A percentile compares a stretch with the other conserved stretches of the same genome.
Conservation (phyloP, 2,888 invertebrate genomes). For the Cancer borealis region DNA sequence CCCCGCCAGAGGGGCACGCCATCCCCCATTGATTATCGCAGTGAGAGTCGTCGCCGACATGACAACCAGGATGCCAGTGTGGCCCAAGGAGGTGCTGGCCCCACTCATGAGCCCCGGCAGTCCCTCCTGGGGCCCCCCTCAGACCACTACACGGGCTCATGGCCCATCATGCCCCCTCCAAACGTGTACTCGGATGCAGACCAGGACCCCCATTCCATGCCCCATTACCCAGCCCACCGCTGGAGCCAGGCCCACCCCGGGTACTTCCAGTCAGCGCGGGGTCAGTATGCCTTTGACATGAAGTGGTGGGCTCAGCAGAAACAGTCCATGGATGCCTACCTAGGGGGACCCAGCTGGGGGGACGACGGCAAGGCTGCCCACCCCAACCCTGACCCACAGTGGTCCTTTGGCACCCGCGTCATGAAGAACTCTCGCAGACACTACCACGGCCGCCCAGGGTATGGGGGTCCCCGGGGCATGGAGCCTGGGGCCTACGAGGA, state of each 20-base stretch:
- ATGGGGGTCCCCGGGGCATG: conserved; percentile 26
- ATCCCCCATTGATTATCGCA: conserved; percentile 76
- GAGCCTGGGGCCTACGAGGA: conserved; percentile 36
- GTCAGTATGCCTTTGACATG: conserved; percentile 66
- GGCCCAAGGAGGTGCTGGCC: conserved; percentile 54
- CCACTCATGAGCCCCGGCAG: conserved; percentile 58
- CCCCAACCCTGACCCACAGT: conserved; percentile 61
- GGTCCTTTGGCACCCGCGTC: conserved; percentile 74
- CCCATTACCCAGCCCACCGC: conserved; percentile 51
- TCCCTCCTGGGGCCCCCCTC: conserved; percentile 66
- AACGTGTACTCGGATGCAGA: conserved; percentile 61
- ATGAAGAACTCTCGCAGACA: conserved; percentile 55
- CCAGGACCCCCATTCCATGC: conserved; percentile 57
- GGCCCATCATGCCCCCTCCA: conserved; percentile 52
- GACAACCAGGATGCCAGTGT: conserved; percentile 62
- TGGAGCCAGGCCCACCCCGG: conserved; percentile 72
- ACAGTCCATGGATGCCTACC: conserved; percentile 68
- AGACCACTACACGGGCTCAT: conserved; percentile 56
- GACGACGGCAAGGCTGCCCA: conserved; percentile 60
- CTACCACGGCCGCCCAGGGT: conserved; percentile 28
- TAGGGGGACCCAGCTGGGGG: conserved; percentile 67
- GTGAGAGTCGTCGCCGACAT: conserved; percentile 71
- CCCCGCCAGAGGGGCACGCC: conserved; percentile 69
- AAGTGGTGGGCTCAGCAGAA: conserved; percentile 76
- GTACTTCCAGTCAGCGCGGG: conserved; percentile 58